Percentiles rank a stretch among this genome's conserved stretches.
Conservation (phyloP, 2,113 vertebrate genomes). For the Stictonetta naevosa region DNA sequence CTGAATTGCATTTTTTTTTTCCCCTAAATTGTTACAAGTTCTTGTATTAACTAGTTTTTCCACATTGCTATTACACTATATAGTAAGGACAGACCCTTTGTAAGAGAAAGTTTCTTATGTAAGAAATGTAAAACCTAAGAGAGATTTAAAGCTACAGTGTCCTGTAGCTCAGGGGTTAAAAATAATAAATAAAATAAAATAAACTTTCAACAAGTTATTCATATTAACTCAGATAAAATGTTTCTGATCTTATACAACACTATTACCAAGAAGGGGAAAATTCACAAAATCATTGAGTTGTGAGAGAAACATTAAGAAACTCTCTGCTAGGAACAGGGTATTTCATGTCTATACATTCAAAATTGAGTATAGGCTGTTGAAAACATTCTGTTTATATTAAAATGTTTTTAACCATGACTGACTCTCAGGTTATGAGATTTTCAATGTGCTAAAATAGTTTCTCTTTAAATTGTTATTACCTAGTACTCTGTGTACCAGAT, state of each 20-base stretch:
- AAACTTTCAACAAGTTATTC: neutral
- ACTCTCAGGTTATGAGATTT: neutral
- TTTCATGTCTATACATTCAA: neutral
- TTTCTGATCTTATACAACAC: neutral
- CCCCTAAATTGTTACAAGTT: neutral
- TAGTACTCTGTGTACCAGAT: neutral
- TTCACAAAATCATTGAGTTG: neutral
- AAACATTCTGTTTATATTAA: neutral
- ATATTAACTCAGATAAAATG: neutral
- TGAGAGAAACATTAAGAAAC: neutral
- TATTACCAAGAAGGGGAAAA: neutral
- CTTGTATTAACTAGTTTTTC: neutral
- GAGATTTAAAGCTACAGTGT: neutral
- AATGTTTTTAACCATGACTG: neutral
- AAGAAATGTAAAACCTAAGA: neutral
- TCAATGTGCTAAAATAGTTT: neutral
- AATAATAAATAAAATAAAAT: neutral
- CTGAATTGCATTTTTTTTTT: neutral
- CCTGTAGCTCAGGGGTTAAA: neutral
- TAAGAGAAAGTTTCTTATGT: neutral
- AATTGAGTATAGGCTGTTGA: neutral
- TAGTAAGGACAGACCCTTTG: neutral
- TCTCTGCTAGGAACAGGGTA: accelerated
- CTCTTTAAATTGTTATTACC: neutral
- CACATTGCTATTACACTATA: accelerated